These are phyloP conservation scores for Bolinopsis microptera DNA, from an alignment of 37 sponge, comb jelly and placozoan species.

Conservation along the genomic window DNA sequence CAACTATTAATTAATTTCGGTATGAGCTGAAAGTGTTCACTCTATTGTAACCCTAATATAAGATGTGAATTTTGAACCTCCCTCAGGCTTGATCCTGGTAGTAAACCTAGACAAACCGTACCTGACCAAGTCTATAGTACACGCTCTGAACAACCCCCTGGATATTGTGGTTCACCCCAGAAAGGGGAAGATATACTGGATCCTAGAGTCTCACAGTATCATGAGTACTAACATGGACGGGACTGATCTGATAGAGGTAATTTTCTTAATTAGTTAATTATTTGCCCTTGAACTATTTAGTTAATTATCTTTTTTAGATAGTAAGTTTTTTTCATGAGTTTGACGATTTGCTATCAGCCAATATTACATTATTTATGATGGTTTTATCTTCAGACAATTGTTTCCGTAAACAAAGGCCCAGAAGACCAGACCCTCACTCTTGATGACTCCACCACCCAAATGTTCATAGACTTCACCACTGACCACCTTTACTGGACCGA, in stretches of 20 bases:
- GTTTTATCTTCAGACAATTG: background rate
- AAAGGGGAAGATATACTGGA: slow-evolving; percentile 32
- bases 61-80: background rate
- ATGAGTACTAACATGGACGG: slow-evolving; percentile 39
- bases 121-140: background rate
- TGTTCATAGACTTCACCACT: slow-evolving; percentile 47
- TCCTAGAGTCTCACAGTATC: slow-evolving; percentile 19
- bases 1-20: too few relatives aligned
- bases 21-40: too few relatives aligned
- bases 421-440: background rate
- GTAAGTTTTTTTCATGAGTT: too few relatives aligned
- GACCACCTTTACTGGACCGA: slow-evolving; percentile 54
- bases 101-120: slow-evolving; percentile 15
- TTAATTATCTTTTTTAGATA: too few relatives aligned
- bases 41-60: too few relatives aligned
- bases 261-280: too few relatives aligned
- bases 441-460: background rate
- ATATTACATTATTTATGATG: too few relatives aligned
- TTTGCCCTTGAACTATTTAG: too few relatives aligned
- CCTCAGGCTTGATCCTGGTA: slow-evolving; percentile 24
- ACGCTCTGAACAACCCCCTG: background rate
- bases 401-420: background rate
- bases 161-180: slow-evolving; percentile 12
- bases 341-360: too few relatives aligned
- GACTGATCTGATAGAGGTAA: background rate